Conservation (phyloP, 2,797 vertebrate species). For the Nasua narica region DNA sequence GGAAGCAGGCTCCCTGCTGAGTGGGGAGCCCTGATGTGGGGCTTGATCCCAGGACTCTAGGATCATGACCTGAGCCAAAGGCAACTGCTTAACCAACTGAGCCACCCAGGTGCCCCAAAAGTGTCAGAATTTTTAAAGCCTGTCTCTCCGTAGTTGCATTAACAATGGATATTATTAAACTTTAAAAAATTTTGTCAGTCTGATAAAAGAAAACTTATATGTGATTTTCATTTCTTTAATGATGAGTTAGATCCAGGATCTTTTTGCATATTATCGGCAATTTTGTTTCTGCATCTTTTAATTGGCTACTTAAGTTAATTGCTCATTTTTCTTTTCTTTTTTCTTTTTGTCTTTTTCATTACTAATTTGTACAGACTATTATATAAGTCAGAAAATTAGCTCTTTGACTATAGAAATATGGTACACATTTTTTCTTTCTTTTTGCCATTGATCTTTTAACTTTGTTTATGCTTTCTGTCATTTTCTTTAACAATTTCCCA, state of each 20-base stretch:
- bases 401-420: neutral
- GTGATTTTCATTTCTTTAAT: neutral
- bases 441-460: conserved; percentile 28
- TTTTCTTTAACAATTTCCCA: conserved; percentile 31
- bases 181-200: neutral
- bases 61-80: no score
- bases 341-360: neutral
- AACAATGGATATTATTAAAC: neutral
- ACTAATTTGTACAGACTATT: neutral
- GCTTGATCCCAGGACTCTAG: no score
- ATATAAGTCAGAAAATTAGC: neutral
- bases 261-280: neutral
- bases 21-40: no score
- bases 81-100: no score
- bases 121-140: neutral
- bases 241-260: neutral
- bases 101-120: no score
- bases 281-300: conserved; percentile 1
- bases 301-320: neutral
- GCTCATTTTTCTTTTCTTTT: neutral
- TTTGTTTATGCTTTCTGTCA: conserved; percentile 44
- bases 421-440: neutral
- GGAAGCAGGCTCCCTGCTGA: no score
- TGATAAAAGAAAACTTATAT: neutral
- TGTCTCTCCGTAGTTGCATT: neutral